phyloP scores from a whole-genome alignment of 2,113 vertebrate species.

The Dinomys branickii region DNA sequence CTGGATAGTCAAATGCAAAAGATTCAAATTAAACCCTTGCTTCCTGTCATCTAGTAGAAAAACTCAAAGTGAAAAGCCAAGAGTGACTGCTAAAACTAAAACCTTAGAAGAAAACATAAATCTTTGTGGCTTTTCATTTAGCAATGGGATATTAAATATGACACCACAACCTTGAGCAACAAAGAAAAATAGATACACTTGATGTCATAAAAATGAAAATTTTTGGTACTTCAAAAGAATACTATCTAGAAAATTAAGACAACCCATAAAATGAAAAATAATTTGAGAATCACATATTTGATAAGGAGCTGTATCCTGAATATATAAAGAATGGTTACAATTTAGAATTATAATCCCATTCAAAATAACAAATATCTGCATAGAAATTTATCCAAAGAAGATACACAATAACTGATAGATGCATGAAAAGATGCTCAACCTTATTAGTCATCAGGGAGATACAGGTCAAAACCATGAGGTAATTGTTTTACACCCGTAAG shows the following conservation, averaged over 20 bases:
- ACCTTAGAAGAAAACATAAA: conserved; percentile 31
- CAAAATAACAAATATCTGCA: background rate
- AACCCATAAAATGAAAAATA: background rate
- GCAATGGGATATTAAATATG: background rate
- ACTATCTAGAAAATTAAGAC: background rate
- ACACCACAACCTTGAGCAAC: background rate
- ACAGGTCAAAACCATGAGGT: background rate
- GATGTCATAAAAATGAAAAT: conserved; percentile 20
- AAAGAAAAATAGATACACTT: background rate
- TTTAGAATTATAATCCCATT: background rate
- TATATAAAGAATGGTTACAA: background rate
- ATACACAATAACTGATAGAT: background rate
- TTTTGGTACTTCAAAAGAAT: background rate
- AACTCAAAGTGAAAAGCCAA: conserved; percentile 29
- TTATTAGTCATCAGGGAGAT: background rate
- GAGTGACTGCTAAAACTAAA: background rate
- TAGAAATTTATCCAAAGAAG: background rate
- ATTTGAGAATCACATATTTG: background rate
- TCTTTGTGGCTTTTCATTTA: background rate
- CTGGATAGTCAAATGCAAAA: background rate
- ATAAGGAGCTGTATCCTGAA: background rate
- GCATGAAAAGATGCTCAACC: background rate
- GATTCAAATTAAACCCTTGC: background rate
- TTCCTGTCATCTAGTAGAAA: background rate
- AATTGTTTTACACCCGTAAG: background rate